Percentiles rank a stretch among this genome's conserved stretches.
Conservation (phyloP, 2,888 invertebrate species). For the Lasioglossum calceatum region DNA sequence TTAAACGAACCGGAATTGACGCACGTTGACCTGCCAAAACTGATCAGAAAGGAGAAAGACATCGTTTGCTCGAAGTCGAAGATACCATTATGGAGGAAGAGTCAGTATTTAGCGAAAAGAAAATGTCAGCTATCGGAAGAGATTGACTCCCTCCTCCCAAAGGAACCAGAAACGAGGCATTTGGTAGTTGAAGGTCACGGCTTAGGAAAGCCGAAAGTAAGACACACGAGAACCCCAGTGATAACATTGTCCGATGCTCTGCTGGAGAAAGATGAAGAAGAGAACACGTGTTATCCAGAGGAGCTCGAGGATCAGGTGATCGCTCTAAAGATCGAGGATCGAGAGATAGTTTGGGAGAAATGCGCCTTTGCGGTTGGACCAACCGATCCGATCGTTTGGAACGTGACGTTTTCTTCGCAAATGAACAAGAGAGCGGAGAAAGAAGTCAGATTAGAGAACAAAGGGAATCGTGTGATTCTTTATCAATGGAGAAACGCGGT, state of each 20-base stretch:
- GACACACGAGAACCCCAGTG: constrained; percentile 29
- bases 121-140: constrained; percentile 65
- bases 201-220: not conserved
- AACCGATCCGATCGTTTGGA: constrained; percentile 58
- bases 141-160: constrained; percentile 72
- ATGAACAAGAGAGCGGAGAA: constrained; percentile 41
- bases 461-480: constrained; percentile 85
- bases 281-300: not conserved
- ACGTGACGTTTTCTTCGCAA: constrained; percentile 61
- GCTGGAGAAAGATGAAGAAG: constrained; percentile 20
- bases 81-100: constrained; percentile 72
- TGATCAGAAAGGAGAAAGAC: constrained; percentile 71
- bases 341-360: constrained; percentile 65
- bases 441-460: constrained; percentile 84
- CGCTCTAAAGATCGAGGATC: constrained; percentile 72
- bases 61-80: constrained; percentile 37
- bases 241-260: constrained; percentile 61
- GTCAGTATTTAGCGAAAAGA: constrained; percentile 72
- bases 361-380: not conserved
- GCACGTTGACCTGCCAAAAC: constrained; percentile 66
- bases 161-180: constrained; percentile 74
- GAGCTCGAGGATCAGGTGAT: constrained; percentile 46
- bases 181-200: constrained; percentile 76
- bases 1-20: constrained; percentile 59
- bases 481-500: constrained; percentile 84